phyloP scores from a whole-genome alignment of 2,113 vertebrate species.

The Aegotheles bennettii region DNA sequence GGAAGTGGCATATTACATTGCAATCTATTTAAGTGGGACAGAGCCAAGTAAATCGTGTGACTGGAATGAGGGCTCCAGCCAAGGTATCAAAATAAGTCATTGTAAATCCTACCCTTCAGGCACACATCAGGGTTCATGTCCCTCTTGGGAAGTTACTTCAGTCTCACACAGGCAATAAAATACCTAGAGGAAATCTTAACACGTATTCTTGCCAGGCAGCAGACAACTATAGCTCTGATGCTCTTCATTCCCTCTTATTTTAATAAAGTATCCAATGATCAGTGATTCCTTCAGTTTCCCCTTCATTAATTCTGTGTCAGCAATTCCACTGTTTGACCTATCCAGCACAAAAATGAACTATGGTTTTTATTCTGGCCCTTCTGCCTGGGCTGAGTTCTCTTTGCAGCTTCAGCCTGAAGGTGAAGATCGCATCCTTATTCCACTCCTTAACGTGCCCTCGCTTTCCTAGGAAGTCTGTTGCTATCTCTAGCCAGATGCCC shows the following conservation, averaged over 20 bases:
- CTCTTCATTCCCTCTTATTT: not conserved
- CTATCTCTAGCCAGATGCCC: not conserved
- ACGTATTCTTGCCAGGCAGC: not conserved
- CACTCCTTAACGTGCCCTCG: not conserved
- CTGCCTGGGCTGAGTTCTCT: not conserved
- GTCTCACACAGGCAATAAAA: conserved; percentile 18
- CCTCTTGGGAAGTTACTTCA: not conserved
- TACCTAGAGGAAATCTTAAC: not conserved
- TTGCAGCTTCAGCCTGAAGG: not conserved
- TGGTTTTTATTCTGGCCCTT: not conserved
- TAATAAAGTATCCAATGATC: not conserved
- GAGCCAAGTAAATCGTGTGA: conserved; percentile 32
- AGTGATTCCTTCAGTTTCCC: not conserved
- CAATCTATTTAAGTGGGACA: conserved; percentile 21
- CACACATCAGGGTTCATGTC: not conserved
- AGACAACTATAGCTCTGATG: not conserved
- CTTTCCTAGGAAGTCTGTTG: not conserved
- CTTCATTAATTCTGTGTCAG: not conserved
- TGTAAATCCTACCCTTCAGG: conserved; percentile 29
- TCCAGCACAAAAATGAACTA: not conserved
- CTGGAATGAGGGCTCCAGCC: conserved; percentile 11
- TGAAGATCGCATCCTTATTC: not conserved
- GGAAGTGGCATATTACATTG: conserved; percentile 18
- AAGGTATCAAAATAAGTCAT: conserved; percentile 25
- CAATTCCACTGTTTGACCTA: not conserved